Conservation (phyloP, 2,113 vertebrate species). For the Pterocles gutturalis region DNA sequence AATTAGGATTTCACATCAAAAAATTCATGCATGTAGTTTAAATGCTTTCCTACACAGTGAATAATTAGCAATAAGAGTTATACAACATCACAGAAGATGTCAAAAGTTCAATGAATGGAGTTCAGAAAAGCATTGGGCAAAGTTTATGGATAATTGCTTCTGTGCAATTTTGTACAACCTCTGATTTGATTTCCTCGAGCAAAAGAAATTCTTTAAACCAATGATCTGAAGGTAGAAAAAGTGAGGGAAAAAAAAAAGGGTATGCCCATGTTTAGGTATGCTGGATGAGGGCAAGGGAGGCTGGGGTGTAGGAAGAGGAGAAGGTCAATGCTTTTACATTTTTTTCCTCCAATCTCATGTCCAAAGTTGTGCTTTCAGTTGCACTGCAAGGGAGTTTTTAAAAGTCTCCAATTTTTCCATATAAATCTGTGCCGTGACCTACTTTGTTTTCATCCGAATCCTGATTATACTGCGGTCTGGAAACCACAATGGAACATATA, state of each 20-base stretch:
- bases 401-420: neutral
- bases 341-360: neutral
- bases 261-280: neutral
- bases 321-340: neutral
- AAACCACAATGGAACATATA: slow-evolving; percentile 23
- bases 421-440: neutral
- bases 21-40: neutral
- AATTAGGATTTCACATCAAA: neutral
- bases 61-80: neutral
- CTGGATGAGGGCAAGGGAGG: neutral
- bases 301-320: fast-evolving
- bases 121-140: neutral
- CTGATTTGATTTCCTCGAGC: neutral
- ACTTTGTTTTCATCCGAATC: neutral
- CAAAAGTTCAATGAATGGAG: neutral
- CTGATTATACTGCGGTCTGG: neutral
- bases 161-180: neutral
- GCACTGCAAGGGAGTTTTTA: neutral
- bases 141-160: neutral
- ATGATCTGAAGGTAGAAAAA: neutral
- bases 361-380: neutral
- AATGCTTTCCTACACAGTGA: neutral
- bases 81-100: neutral
- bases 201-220: neutral
- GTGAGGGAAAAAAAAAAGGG: neutral